Conservation (phyloP, 2,797 vertebrate species). For the Notolepis coatsorum region DNA sequence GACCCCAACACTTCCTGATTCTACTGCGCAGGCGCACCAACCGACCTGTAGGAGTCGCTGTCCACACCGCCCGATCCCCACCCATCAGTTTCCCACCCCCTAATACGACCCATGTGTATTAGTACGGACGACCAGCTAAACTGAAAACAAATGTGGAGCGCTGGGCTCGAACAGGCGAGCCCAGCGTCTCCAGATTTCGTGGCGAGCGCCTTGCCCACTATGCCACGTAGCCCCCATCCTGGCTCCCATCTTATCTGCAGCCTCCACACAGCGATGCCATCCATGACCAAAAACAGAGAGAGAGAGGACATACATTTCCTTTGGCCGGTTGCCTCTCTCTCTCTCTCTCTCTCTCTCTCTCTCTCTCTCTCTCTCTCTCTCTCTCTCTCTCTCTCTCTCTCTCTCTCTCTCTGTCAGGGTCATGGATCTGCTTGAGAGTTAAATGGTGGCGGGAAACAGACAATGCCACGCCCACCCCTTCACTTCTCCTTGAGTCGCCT, state of each 20-base stretch:
- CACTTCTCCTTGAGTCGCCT: constrained; percentile 52
- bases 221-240: no score
- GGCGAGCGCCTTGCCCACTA: no score
- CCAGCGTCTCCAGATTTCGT: no score
- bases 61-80: no score
- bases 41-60: no score
- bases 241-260: constrained; percentile 72
- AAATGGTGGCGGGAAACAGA: constrained; percentile 11
- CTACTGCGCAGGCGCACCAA: no score
- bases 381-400: constrained; percentile 23
- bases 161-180: no score
- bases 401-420: constrained; percentile 21
- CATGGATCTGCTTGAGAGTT: constrained; percentile 54
- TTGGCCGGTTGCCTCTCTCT: constrained; percentile 52
- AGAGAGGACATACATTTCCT: constrained; percentile 63
- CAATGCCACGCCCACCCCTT: constrained; percentile 29
- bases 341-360: background rate
- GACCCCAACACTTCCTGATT: no score
- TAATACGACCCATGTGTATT: no score
- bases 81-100: no score
- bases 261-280: constrained; percentile 68
- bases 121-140: no score
- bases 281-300: constrained; percentile 60
- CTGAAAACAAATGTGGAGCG: no score
- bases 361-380: constrained; percentile 26